Base-by-base conservation (phyloP, 2,888 invertebrate genomes). In the Drosophila percnosoma region DNA sequence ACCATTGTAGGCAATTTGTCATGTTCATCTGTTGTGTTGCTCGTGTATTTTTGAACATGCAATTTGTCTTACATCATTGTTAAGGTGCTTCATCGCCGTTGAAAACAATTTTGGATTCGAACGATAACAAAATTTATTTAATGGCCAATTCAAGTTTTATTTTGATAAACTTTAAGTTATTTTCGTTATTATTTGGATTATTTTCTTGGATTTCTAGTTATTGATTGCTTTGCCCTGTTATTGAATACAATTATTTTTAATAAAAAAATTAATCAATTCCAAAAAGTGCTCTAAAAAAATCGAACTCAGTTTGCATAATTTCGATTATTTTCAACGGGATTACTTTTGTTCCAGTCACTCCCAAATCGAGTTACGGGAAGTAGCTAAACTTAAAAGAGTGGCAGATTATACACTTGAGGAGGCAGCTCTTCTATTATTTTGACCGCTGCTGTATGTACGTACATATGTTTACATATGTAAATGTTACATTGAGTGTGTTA, bases 401-500 rank as follows among this genome's bases (percentile, higher is more conserved):
- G 15, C 0, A 3, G 7, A 21, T 13, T 45, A 7, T 45, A 4
- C 4, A 11, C 2, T 21, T 4, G 40, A 42, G 11, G 5, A 10
- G 42, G 2, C 21, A 8, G 24, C 8, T 45, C 15, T 24, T 24
- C 8, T 45, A 45, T 15, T 2, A 15, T 4, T 45, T 4, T 45
- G 45, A 24, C 45, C 24, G 1, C 7, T 13, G 8, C 45, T 45
- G 24, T 38, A 21, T 15, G 29, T 57, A 29, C 13, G 18, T 27
- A 54, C n/a, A 18, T 13, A 29, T 18, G 36, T 55, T 18, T 38
- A 38, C 18, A 7, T 36, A 54, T 54, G 54, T 55, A 55, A 29
- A 55, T 57, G 13, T 57, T 55, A 40, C n/a, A 38, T 15, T 5
- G n/a, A 38, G 18, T 57, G 21, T 38, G n/a, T 31, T 55, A 29